phyloP scores from a whole-genome alignment of 2,113 vertebrate genomes.

The Sander vitreus region DNA sequence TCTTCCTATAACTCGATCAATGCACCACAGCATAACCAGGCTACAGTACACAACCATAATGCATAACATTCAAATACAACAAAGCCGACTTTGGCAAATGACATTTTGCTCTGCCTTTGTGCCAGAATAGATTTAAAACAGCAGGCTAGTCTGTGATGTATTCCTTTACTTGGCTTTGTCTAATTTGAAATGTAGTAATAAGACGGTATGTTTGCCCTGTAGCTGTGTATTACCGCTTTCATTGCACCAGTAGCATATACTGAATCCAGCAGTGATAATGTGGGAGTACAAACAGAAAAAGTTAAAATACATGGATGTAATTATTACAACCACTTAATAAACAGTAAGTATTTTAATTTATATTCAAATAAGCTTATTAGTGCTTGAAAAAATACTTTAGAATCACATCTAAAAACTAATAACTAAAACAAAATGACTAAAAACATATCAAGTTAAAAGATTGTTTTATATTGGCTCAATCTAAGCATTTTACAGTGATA shows the following conservation, averaged over 20 bases:
- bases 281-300: background rate
- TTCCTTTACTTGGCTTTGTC: slow-evolving; percentile 1
- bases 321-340: slow-evolving; percentile 1
- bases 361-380: background rate
- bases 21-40: slow-evolving; percentile 51
- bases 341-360: background rate
- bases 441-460: background rate
- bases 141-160: slow-evolving; percentile 21
- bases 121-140: slow-evolving; percentile 41
- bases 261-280: background rate
- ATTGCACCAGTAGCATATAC: background rate
- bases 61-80: slow-evolving; percentile 30
- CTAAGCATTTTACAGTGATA: slow-evolving; percentile 4
- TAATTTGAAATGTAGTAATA: slow-evolving; percentile 14
- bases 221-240: background rate
- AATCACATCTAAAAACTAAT: background rate
- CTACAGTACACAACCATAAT: slow-evolving; percentile 21
- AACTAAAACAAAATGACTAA: too few relatives aligned
- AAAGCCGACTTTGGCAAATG: slow-evolving; percentile 24
- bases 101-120: slow-evolving; percentile 34
- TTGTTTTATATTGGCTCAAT: slow-evolving; percentile 2
- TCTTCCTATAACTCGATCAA: slow-evolving; percentile 39
- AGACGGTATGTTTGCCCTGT: background rate
- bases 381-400: background rate
- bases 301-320: background rate